Percentiles rank a stretch among this genome's conserved stretches.
These are phyloP conservation scores for Thomomys bottae DNA, from an alignment of 2,113 vertebrate genomes.

Conservation along the genomic window DNA sequence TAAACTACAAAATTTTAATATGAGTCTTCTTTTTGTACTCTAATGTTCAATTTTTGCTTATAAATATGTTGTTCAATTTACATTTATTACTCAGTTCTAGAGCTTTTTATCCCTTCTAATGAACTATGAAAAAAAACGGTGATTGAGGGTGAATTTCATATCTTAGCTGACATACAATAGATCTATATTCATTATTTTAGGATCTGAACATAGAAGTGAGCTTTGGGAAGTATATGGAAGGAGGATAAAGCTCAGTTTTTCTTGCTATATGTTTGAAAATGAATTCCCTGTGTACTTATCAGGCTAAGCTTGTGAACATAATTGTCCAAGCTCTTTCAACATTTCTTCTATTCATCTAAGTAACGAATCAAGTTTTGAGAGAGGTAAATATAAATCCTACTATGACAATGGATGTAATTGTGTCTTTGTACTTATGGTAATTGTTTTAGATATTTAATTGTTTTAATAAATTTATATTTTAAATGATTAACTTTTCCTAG, in stretches of 20 bases:
- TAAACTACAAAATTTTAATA: slow-evolving; percentile 67
- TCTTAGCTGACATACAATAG: neutral
- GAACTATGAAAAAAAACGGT: slow-evolving; percentile 51
- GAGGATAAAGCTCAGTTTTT: neutral
- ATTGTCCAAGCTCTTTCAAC: neutral
- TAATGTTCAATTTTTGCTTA: slow-evolving; percentile 63
- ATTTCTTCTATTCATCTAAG: slow-evolving; percentile 1
- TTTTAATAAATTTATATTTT: neutral
- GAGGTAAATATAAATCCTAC: neutral
- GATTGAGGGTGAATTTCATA: neutral
- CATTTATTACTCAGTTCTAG: slow-evolving; percentile 30
- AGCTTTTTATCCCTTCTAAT: slow-evolving; percentile 55
- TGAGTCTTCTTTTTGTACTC: slow-evolving; percentile 42
- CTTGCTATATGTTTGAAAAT: neutral
- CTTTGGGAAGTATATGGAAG: neutral
- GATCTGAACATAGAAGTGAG: neutral
- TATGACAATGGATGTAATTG: neutral
- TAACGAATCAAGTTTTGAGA: neutral
- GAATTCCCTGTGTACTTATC: neutral
- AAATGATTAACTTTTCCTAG: neutral
- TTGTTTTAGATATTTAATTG: neutral
- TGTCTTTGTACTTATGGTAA: neutral
- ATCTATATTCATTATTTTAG: slow-evolving; percentile 19
- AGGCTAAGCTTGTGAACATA: neutral
- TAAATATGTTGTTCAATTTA: slow-evolving; percentile 58